Evolutionary conservation across 2,888 invertebrate genomes (phyloP).

Genomic region (Osmoderma eremita): DNA sequence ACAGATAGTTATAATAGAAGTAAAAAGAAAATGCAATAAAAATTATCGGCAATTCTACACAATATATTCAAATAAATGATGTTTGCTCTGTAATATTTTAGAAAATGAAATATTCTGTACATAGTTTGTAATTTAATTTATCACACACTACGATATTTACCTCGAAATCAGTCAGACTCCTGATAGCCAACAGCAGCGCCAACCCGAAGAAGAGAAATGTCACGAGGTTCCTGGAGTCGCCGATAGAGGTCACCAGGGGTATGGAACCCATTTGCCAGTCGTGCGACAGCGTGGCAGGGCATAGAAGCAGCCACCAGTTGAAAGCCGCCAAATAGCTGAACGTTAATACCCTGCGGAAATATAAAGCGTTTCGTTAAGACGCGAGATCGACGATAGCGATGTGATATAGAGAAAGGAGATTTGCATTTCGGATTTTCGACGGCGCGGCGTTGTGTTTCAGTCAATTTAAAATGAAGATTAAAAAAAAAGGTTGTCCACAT

Average conservation of each 20-base stretch:
- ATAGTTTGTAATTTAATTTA: too few relatives aligned
- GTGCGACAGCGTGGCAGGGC: conserved; percentile 81
- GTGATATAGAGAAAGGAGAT: not conserved
- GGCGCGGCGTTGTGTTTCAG: too few relatives aligned
- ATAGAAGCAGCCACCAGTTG: conserved; percentile 86
- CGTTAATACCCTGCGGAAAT: conserved; percentile 75
- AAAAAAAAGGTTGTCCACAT: too few relatives aligned
- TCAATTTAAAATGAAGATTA: too few relatives aligned
- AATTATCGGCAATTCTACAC: too few relatives aligned
- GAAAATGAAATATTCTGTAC: too few relatives aligned
- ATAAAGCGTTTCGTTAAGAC: conserved; percentile 40
- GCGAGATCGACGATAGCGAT: too few relatives aligned
- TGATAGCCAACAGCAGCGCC: conserved; percentile 70
- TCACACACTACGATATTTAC: conserved; percentile 64
- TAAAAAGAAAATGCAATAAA: too few relatives aligned
- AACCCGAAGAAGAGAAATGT: conserved; percentile 75
- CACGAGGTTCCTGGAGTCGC: conserved; percentile 78
- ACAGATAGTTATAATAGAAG: too few relatives aligned
- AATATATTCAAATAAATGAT: too few relatives aligned
- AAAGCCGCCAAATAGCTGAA: conserved; percentile 84
- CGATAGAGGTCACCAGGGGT: conserved; percentile 76
- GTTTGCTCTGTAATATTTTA: too few relatives aligned
- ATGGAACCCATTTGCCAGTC: conserved; percentile 94
- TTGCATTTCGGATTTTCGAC: not conserved
- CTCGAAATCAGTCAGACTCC: conserved; percentile 75